Evolutionary conservation across 2,888 invertebrate genomes (phyloP).

Genomic region (Oligia strigilis): DNA sequence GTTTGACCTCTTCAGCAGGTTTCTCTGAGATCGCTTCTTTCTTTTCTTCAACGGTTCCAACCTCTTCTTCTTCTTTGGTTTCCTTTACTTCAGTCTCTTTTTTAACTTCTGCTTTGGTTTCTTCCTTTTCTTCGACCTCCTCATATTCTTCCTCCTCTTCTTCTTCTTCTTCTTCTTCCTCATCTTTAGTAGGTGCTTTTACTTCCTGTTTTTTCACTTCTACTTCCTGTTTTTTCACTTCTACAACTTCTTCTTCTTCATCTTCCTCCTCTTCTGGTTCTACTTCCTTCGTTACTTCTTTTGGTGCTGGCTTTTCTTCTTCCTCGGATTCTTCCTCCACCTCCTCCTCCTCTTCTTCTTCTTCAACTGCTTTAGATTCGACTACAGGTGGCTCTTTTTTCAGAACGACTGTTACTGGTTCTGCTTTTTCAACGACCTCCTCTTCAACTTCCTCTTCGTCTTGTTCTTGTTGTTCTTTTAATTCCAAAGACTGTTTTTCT

Average conservation of each 20-base stretch:
- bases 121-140: constrained; percentile 46
- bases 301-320: constrained; percentile 31
- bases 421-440: constrained; percentile 65
- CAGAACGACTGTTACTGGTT: constrained; percentile 68
- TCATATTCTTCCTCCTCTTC: constrained; percentile 68
- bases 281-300: constrained; percentile 31
- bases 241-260: constrained; percentile 41
- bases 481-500: constrained; percentile 72
- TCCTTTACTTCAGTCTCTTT: constrained; percentile 38
- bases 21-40: constrained; percentile 52
- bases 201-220: constrained; percentile 45
- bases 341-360: constrained; percentile 47
- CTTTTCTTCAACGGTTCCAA: constrained; percentile 52
- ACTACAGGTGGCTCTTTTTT: constrained; percentile 64
- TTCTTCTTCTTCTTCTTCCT: constrained; percentile 52
- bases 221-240: constrained; percentile 43
- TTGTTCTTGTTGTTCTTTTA: constrained; percentile 71
- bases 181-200: constrained; percentile 25
- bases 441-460: constrained; percentile 68
- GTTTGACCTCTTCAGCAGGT: constrained; percentile 53
- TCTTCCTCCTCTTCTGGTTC: constrained; percentile 40
- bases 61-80: constrained; percentile 32
- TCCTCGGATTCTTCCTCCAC: constrained; percentile 41
- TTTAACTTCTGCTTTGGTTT: constrained; percentile 32
- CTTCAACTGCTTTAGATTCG: constrained; percentile 46